Percentiles rank a stretch among this genome's conserved stretches.
Conservation (phyloP, 2,113 vertebrate species). For the Dolichotis patagonum region DNA sequence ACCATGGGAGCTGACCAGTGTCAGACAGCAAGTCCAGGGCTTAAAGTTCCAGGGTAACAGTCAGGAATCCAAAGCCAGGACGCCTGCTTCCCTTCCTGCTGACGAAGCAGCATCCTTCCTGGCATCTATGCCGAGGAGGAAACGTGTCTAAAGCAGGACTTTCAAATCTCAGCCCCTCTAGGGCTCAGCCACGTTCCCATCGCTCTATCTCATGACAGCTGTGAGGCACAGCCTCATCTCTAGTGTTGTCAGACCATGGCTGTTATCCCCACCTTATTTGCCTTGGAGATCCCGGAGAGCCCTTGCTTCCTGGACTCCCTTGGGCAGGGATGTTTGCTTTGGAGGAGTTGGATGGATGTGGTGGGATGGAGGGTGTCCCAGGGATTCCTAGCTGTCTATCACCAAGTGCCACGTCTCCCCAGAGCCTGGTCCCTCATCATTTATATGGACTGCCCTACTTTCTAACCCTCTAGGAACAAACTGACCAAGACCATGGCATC, state of each 20-base stretch:
- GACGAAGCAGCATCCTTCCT: neutral
- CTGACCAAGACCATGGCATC: neutral
- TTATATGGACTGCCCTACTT: neutral
- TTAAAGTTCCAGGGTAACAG: neutral
- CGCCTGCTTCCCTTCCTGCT: neutral
- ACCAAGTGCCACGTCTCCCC: slow-evolving; percentile 18
- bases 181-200: neutral
- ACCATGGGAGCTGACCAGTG: too few relatives aligned
- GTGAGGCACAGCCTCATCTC: neutral
- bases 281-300: neutral
- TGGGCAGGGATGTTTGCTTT: slow-evolving; percentile 7
- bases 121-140: neutral
- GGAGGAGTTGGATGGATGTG: neutral
- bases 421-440: neutral
- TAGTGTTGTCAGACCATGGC: neutral
- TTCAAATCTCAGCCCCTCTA: neutral
- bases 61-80: neutral
- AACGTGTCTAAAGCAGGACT: neutral
- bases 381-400: neutral
- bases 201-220: neutral
- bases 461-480: neutral
- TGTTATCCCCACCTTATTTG: slow-evolving; percentile 9
- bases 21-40: neutral
- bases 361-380: neutral
- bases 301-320: neutral